Evolutionary conservation across 2,113 vertebrate genomes (phyloP).

Genomic region (Chloropsis hardwickii): DNA sequence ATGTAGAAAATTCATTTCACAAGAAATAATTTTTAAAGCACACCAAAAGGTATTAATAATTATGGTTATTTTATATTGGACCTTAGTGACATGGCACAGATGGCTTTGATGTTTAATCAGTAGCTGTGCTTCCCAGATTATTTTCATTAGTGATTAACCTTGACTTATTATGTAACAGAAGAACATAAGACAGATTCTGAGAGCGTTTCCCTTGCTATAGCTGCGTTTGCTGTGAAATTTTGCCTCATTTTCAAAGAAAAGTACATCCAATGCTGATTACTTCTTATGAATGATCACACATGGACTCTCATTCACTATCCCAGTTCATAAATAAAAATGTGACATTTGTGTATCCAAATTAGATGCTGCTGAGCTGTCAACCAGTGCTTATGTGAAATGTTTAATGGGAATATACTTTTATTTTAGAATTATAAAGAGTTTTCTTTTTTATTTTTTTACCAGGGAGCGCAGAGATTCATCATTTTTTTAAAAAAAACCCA

Average conservation of each 20-base stretch:
- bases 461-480: not conserved
- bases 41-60: constrained; percentile 23
- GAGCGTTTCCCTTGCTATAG: not conserved
- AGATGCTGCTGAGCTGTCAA: not conserved
- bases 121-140: not conserved
- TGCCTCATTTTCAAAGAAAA: not conserved
- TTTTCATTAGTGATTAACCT: constrained; percentile 17
- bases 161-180: constrained; percentile 26
- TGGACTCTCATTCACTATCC: not conserved
- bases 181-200: not conserved
- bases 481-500: not conserved
- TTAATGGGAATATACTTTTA: not conserved
- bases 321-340: not conserved
- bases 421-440: not conserved
- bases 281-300: not conserved
- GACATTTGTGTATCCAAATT: not conserved
- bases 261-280: not conserved
- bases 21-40: constrained; percentile 18
- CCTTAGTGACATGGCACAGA: not conserved
- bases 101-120: constrained; percentile 19
- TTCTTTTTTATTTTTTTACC: not conserved
- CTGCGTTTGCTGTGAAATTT: not conserved
- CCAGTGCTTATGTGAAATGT: not conserved
- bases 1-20: constrained; percentile 1
- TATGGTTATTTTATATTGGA: constrained; percentile 15